Conservation (phyloP, 2,888 invertebrate genomes). For the Congeria kusceri region DNA sequence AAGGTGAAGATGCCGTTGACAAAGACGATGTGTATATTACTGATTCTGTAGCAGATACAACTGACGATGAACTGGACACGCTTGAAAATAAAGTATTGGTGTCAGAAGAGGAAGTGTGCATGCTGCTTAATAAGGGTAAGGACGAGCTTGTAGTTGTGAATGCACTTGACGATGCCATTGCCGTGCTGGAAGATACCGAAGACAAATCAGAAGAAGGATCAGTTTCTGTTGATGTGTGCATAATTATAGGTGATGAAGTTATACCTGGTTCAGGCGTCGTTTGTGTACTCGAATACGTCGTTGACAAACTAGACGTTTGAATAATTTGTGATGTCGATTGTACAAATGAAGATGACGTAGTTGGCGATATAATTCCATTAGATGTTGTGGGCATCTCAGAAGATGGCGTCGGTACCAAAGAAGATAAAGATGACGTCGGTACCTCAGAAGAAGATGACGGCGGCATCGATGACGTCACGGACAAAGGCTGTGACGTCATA, state of each 20-base stretch:
- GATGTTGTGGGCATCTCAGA: neutral
- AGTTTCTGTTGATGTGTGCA: neutral
- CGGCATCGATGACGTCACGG: neutral
- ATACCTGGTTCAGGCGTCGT: neutral
- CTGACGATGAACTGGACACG: too few relatives aligned
- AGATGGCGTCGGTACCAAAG: neutral
- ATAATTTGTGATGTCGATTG: neutral
- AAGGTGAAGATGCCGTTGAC: neutral
- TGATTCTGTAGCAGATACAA: neutral
- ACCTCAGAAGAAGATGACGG: neutral
- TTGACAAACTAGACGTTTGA: neutral
- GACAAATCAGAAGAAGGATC: neutral
- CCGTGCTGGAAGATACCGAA: neutral
- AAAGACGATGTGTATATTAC: neutral
- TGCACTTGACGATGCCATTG: neutral
- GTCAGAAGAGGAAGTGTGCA: too few relatives aligned
- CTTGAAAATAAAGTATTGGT: too few relatives aligned
- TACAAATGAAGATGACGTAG: neutral
- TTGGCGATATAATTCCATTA: neutral
- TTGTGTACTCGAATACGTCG: neutral
- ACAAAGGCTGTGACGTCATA: neutral
- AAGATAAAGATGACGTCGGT: neutral
- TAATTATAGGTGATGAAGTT: neutral
- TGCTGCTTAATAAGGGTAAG: too few relatives aligned
- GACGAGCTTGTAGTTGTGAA: neutral